Conservation (phyloP, 2,113 vertebrate species). For the Catharus fuscescens region DNA sequence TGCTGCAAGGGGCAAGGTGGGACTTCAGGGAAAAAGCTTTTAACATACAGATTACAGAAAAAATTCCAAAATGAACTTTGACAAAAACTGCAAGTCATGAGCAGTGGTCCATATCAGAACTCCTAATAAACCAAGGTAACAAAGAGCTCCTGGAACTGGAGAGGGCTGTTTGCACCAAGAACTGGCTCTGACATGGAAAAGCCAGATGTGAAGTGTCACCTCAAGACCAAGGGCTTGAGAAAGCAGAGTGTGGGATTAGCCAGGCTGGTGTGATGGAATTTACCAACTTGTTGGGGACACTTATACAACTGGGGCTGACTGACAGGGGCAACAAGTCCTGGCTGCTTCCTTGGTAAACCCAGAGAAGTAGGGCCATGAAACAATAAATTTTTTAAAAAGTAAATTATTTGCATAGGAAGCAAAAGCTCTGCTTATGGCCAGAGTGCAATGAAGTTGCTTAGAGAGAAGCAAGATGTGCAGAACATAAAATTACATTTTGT, state of each 20-base stretch:
- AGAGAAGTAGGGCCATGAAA: background rate
- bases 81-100: background rate
- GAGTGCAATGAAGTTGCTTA: background rate
- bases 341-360: background rate
- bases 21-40: background rate
- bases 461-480: background rate
- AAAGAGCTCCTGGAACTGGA: background rate
- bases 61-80: background rate
- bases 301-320: background rate
- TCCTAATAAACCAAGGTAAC: background rate
- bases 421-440: background rate
- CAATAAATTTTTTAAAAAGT: background rate
- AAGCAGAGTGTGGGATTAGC: background rate
- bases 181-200: fast-evolving
- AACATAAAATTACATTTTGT: background rate
- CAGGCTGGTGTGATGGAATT: background rate
- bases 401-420: background rate
- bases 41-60: background rate
- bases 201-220: background rate
- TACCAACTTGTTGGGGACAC: background rate
- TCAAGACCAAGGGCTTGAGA: background rate
- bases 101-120: background rate
- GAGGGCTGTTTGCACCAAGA: background rate
- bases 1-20: background rate
- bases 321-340: no score